Evolutionary conservation across 1,140 invertebrate species (phyloP), one percentile per base, ranked within the genome.

Genomic region (Batillaria attramentaria): DNA sequence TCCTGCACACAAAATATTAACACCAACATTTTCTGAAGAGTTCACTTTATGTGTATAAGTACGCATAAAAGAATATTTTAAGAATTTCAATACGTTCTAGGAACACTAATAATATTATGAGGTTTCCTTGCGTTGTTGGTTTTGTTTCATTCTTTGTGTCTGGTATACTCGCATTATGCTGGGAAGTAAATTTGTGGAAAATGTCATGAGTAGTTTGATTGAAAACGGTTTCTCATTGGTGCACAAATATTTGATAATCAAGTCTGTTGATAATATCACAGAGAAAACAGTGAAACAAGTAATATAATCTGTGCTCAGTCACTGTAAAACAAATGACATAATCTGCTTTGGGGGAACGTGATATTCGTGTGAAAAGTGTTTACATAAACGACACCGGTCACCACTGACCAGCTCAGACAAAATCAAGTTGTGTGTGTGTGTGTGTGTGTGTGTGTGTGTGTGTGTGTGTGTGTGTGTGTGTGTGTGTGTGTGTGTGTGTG

Each of bases 1-100:
- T 99, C 85, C 83, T 85, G 95, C 18, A 98, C 92, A 54, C 33
- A 28, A 57, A 66, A 37, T 65, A 39, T 31, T 35, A 69, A 74
- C n/a, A 42, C n/a, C n/a, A n/a, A n/a, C n/a, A n/a, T n/a, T n/a
- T n/a, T n/a, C n/a, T n/a, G n/a, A n/a, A n/a, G n/a, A n/a, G n/a
- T n/a, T n/a, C n/a, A n/a, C n/a, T n/a, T n/a, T n/a, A n/a, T n/a
- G n/a, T n/a, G n/a, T n/a, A n/a, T n/a, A n/a, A n/a, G n/a, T n/a
- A n/a, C n/a, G n/a, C n/a, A n/a, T n/a, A n/a, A n/a, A n/a, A n/a
- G n/a, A n/a, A n/a, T n/a, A n/a, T n/a, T 28, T 57, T 78, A 18
- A 4, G 6, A n/a, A 80, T 24, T n/a, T 68, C 37, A 24, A 54
- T 35, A 4, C 37, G 60, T 78, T 20, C 28, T 5, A n/a, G n/a